These are phyloP conservation scores for Sylvicola fuscatus DNA, from an alignment of 2,888 invertebrate genomes.

Conservation along the genomic window DNA sequence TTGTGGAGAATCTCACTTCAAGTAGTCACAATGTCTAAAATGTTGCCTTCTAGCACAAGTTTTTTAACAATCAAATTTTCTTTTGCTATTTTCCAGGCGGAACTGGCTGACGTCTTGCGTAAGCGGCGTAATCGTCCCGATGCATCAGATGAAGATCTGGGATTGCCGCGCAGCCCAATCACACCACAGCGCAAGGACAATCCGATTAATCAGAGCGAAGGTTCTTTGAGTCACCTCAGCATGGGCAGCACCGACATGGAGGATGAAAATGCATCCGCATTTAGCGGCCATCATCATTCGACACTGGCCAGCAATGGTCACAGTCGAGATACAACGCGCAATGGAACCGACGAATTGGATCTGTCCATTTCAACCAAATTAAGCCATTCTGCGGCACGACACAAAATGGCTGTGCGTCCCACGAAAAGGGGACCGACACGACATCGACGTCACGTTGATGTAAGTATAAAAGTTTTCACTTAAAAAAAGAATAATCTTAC, in stretches of 20 bases:
- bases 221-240: constrained; percentile 38
- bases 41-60: not conserved
- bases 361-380: constrained; percentile 28
- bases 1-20: not conserved
- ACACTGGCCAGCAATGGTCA: not conserved
- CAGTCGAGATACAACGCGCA: not conserved
- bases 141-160: constrained; percentile 52
- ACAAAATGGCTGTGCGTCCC: constrained; percentile 60
- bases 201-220: constrained; percentile 12
- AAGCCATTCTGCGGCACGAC: constrained; percentile 60
- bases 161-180: constrained; percentile 52
- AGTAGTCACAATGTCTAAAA: not conserved
- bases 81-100: constrained; percentile 33
- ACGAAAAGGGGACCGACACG: constrained; percentile 53
- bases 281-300: not conserved
- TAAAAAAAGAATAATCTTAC: too few species aligned
- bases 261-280: constrained; percentile 21
- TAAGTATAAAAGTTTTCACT: not conserved
- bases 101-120: constrained; percentile 50
- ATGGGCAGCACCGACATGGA: constrained; percentile 62
- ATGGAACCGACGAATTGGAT: not conserved
- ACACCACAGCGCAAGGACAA: constrained; percentile 36
- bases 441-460: constrained; percentile 30
- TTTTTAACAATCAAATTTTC: not conserved
- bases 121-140: constrained; percentile 44